phyloP scores from a whole-genome alignment of 2,797 vertebrate species.

The Sparidentex hasta region DNA sequence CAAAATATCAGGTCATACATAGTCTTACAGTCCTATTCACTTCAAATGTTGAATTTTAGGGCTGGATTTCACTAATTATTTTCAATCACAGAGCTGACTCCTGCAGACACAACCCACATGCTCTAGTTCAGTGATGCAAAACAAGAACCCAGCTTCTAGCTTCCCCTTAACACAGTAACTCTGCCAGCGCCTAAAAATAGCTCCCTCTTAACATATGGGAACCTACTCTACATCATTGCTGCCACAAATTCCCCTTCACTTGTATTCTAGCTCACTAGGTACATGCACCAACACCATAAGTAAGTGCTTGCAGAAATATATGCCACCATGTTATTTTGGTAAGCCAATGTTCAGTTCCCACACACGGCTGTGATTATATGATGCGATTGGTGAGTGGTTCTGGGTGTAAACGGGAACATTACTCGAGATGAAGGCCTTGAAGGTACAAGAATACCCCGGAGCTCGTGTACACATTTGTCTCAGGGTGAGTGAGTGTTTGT shows the following conservation, averaged over 20 bases:
- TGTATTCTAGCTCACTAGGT: slow-evolving; percentile 1
- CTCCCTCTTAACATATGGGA: slow-evolving; percentile 44
- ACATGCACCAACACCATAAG: slow-evolving; percentile 22
- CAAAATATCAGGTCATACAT: no score
- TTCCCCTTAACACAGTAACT: slow-evolving; percentile 59
- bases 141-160: slow-evolving; percentile 54
- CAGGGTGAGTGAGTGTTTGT: slow-evolving; percentile 1
- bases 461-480: slow-evolving; percentile 1
- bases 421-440: not conserved
- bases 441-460: not conserved
- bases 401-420: slow-evolving; percentile 35
- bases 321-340: slow-evolving; percentile 43
- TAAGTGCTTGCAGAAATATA: slow-evolving; percentile 16
- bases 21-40: not conserved
- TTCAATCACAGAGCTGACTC: not conserved
- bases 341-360: slow-evolving; percentile 16
- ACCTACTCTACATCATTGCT: slow-evolving; percentile 44
- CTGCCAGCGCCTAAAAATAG: slow-evolving; percentile 48
- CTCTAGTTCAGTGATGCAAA: slow-evolving; percentile 46
- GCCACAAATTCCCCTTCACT: slow-evolving; percentile 39
- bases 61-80: not conserved
- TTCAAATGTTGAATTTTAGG: not conserved
- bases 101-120: slow-evolving; percentile 1
- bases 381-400: slow-evolving; percentile 5
- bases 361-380: slow-evolving; percentile 42